A percentile compares a stretch with the other conserved stretches of the same genome.
Conservation (phyloP, 1,140 invertebrate species). For the Acromyrmex charruanus region DNA sequence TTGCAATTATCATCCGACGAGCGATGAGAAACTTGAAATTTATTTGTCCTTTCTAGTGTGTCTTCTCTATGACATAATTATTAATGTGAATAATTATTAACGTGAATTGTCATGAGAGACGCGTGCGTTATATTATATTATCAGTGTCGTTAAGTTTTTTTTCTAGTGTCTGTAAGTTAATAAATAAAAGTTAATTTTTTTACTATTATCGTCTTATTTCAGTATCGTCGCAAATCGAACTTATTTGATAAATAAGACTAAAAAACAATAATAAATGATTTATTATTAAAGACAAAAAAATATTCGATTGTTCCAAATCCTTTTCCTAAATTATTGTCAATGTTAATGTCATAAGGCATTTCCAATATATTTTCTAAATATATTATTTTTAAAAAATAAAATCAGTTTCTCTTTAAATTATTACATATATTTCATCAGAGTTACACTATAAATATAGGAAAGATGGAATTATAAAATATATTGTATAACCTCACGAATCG, state of each 20-base stretch:
- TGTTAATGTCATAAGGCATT: no score
- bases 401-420: background rate
- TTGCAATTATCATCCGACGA: background rate
- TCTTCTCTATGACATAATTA: conserved; percentile 6
- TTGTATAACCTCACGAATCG: no score
- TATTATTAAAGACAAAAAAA: background rate
- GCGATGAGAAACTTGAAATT: conserved; percentile 7
- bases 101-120: conserved; percentile 65
- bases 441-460: no score
- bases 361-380: background rate
- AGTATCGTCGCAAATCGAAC: background rate
- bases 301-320: background rate
- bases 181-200: conserved; percentile 84
- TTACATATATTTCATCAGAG: no score
- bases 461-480: no score
- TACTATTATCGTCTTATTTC: conserved; percentile 56
- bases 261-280: no score
- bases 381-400: background rate
- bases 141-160: conserved; percentile 80
- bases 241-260: background rate
- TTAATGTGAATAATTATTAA: conserved; percentile 48
- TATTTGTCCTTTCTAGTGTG: conserved; percentile 19
- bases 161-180: conserved; percentile 81
- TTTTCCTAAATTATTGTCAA: background rate
- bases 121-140: conserved; percentile 46